phyloP scores from a whole-genome alignment of 2,113 vertebrate genomes.

The Spea bombifrons region DNA sequence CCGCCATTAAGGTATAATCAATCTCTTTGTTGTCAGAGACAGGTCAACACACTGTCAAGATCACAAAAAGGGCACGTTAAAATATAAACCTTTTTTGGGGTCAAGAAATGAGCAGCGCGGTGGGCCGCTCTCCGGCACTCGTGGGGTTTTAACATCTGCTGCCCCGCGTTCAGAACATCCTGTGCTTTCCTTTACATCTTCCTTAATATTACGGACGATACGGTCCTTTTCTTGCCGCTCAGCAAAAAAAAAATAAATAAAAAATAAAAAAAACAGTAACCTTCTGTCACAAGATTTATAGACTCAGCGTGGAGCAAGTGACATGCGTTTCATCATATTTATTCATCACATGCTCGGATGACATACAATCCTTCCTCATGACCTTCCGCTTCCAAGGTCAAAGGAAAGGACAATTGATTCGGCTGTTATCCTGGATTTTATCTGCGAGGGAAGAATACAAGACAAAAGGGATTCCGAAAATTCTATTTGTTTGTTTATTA shows the following conservation, averaged over 20 bases:
- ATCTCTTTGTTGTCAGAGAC: not conserved
- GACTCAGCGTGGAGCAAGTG: not conserved
- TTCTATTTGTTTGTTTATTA: not conserved
- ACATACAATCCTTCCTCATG: conserved; percentile 10
- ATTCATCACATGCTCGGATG: conserved; percentile 3
- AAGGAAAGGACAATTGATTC: conserved; percentile 31
- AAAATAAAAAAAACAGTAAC: not conserved
- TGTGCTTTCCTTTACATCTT: not conserved
- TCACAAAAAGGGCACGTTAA: not conserved
- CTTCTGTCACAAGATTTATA: conserved; percentile 35
- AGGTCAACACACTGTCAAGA: not conserved
- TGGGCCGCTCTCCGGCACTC: not conserved
- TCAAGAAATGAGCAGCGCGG: not conserved
- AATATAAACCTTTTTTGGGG: not conserved
- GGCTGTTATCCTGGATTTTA: not conserved
- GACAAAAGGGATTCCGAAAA: not conserved
- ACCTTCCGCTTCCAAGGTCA: conserved; percentile 29
- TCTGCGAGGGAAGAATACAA: not conserved
- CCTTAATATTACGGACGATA: not conserved
- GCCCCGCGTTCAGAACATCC: not conserved
- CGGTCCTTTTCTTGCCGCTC: conserved; percentile 4
- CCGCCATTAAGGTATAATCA: not conserved
- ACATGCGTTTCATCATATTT: conserved; percentile 37
- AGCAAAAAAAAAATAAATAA: conserved; percentile 4
- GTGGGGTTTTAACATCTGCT: not conserved